These are phyloP conservation scores for Calycopis cecrops DNA, from an alignment of 1,140 invertebrate species.

Conservation along the genomic window DNA sequence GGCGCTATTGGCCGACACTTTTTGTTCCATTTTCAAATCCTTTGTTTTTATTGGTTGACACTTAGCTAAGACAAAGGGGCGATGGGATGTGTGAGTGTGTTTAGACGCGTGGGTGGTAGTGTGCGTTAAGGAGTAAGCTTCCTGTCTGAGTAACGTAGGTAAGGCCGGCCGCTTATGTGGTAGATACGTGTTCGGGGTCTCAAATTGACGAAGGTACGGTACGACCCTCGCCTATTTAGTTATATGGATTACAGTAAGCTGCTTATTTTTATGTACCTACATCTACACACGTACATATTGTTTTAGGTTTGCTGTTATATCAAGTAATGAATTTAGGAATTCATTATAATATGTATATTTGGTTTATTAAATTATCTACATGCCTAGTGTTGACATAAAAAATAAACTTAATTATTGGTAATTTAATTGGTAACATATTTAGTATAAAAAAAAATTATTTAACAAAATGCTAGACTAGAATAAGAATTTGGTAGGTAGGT, in stretches of 20 bases:
- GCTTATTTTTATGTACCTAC: conserved; percentile 48
- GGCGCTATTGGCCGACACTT: conserved; percentile 67
- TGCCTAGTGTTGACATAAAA: too few species aligned
- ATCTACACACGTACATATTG: neutral
- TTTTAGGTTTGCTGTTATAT: neutral
- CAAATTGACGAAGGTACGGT: conserved; percentile 67
- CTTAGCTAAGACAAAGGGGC: conserved; percentile 74
- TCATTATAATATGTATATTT: too few species aligned
- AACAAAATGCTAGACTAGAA: too few species aligned
- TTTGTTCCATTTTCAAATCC: conserved; percentile 74
- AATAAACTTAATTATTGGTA: too few species aligned
- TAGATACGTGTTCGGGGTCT: conserved; percentile 55
- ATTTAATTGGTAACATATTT: too few species aligned
- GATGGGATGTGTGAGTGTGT: conserved; percentile 54
- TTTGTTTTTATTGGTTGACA: conserved; percentile 76
- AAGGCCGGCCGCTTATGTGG: conserved; percentile 46
- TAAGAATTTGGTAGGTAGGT: too few species aligned
- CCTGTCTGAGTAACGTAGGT: conserved; percentile 53
- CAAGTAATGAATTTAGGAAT: too few species aligned
- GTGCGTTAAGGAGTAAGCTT: conserved; percentile 44
- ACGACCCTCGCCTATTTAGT: conserved; percentile 37
- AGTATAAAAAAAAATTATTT: too few species aligned
- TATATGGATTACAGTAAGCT: conserved; percentile 18
- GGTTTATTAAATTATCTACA: too few species aligned
- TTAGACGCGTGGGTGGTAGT: conserved; percentile 32